A percentile compares a stretch with the other conserved stretches of the same genome.
phyloP scores from a whole-genome alignment of 2,797 vertebrate genomes.

The Scolopax rusticola region DNA sequence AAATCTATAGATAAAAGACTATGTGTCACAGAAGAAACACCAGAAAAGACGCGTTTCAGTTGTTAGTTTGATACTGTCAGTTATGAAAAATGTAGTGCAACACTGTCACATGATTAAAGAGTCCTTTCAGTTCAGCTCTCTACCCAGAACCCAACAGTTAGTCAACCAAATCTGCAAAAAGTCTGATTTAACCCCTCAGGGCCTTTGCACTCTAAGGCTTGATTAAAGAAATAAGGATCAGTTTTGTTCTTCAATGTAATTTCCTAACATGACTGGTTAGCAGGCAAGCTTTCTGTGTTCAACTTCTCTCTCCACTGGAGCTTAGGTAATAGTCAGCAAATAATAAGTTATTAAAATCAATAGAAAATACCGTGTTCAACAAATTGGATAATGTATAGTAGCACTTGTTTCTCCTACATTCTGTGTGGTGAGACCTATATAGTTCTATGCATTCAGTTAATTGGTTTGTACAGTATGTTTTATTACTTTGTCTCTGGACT shows the following conservation, averaged over 20 bases:
- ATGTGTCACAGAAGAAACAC: neutral
- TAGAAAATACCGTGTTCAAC: constrained; percentile 55
- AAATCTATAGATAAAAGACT: neutral
- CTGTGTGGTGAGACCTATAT: neutral
- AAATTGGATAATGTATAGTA: constrained; percentile 48
- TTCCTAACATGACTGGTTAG: neutral
- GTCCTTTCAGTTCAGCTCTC: neutral
- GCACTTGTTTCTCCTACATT: neutral
- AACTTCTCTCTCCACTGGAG: constrained; percentile 49
- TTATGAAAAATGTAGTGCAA: neutral
- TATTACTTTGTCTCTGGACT: constrained; percentile 27
- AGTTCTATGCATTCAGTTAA: constrained; percentile 12
- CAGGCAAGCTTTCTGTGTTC: constrained; percentile 31
- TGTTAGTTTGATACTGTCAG: neutral
- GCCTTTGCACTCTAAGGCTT: neutral
- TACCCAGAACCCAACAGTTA: neutral
- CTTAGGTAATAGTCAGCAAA: constrained; percentile 51
- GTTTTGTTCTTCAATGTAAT: constrained; percentile 19
- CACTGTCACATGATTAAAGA: neutral
- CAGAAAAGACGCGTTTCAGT: accelerated
- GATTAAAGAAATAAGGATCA: neutral
- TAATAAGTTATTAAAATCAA: constrained; percentile 63
- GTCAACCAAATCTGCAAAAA: neutral
- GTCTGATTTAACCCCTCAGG: neutral
- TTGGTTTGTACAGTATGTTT: constrained; percentile 31